Base-by-base conservation (phyloP, 2,797 vertebrate species). In the Sebastiscus albofasciatus region DNA sequence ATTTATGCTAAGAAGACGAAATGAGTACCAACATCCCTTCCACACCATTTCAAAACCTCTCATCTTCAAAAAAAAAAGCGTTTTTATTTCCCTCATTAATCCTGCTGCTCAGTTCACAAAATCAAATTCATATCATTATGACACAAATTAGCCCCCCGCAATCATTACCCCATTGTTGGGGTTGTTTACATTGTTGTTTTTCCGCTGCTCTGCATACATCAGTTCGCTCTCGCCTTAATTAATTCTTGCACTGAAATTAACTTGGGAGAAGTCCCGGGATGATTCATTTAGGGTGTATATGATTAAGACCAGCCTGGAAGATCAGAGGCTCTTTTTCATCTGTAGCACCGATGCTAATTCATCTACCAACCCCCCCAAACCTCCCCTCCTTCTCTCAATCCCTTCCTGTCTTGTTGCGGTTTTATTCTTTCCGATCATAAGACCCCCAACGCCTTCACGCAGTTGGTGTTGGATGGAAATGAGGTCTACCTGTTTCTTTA, bases 251-350 rank as follows among this genome's bases (percentile, higher is more conserved):
- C 36, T 72, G 75, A 83, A 92, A 93, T 90, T 74, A 93, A 88
- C 81, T 87, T 65, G 62, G 70, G 61, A 77, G 89, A 92, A 84
- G 78, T 93, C 94, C 94, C 94, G 16, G 81, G 93, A 90, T 72
- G 89, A 85, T 94, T 94, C 71, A 92, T 92, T 93, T 90, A 79
- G 79, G 67, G 78, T 68, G 92, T 92, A 86, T 93, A 91, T 93
- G 88, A 95, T 94, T 92, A 94, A 79, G 87, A 89, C 86, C 87
- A 73, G 88, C 91, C 86, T 62, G 75, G 68, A 89, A 94, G 92
- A 95, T 95, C 93, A 92, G 88, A 94, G 81, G 82, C 79, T 88
- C 72, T 83, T 89, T 94, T 93, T 87, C 87, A 90, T 93, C 83
- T 76, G 72, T 62, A 71, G 85, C 83, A 78, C 80, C 73, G 54